phyloP scores from a whole-genome alignment of 53 echinoderm and acorn worm genomes.

The Arbacia lixula region DNA sequence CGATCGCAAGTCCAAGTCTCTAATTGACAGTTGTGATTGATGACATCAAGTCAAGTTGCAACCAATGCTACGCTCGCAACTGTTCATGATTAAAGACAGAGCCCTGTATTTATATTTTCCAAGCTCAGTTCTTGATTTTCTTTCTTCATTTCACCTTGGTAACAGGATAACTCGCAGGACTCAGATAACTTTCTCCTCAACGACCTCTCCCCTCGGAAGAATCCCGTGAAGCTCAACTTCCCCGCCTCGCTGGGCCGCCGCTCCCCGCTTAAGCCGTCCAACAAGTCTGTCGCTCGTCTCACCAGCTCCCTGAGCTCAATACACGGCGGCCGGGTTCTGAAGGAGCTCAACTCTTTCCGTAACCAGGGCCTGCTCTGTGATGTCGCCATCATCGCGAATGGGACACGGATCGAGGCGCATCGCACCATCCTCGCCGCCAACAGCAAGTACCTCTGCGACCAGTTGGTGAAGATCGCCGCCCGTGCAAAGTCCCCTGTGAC shows the following conservation, averaged over 20 bases:
- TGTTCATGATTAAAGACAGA: too few species aligned
- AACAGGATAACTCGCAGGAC: slow-evolving; percentile 24
- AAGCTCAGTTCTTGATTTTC: background rate
- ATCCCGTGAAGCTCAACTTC: slow-evolving; percentile 35
- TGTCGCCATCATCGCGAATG: slow-evolving; percentile 26
- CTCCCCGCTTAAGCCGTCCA: slow-evolving; percentile 35
- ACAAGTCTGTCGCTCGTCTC: background rate
- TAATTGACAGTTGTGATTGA: background rate
- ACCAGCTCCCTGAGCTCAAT: slow-evolving; percentile 46
- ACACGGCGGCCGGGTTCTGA: slow-evolving; percentile 48
- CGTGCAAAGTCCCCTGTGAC: slow-evolving; percentile 34
- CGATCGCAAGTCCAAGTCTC: too few species aligned
- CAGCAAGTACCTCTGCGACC: slow-evolving; percentile 42
- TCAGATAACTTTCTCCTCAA: slow-evolving; percentile 27
- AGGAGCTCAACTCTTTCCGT: slow-evolving; percentile 42
- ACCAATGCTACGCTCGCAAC: too few species aligned
- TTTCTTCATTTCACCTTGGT: background rate
- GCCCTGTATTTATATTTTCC: background rate
- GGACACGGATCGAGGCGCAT: slow-evolving; percentile 44
- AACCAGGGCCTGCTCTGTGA: slow-evolving; percentile 52
- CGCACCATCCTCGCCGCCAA: slow-evolving; percentile 47
- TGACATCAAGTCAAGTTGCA: too few species aligned
- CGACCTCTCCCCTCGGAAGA: slow-evolving; percentile 49
- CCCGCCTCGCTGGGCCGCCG: slow-evolving; percentile 37
- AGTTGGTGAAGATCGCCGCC: slow-evolving; percentile 22